Conservation (phyloP, 2,797 vertebrate genomes). For the Salmo trutta region DNA sequence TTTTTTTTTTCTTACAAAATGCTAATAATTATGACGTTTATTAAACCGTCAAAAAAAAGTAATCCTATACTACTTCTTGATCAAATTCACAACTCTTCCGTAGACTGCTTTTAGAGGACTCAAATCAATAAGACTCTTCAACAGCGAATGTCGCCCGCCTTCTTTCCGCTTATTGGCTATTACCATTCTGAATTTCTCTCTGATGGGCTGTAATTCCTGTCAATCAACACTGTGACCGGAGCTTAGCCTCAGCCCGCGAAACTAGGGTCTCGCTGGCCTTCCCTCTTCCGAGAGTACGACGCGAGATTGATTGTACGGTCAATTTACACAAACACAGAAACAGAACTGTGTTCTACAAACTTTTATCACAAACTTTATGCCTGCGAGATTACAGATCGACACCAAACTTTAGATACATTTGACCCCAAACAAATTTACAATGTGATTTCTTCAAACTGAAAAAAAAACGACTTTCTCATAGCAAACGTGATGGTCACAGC, state of each 20-base stretch:
- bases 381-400: not conserved
- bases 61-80: slow-evolving; percentile 52
- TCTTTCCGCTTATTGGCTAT: slow-evolving; percentile 54
- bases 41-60: slow-evolving; percentile 38
- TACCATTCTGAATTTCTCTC: fast-evolving
- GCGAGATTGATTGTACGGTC: slow-evolving; percentile 63
- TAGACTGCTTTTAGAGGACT: slow-evolving; percentile 43
- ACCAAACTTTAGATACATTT: not conserved
- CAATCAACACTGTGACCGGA: slow-evolving; percentile 63
- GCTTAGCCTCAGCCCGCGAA: slow-evolving; percentile 82
- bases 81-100: slow-evolving; percentile 51
- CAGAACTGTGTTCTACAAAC: not conserved
- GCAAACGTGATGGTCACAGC: not conserved
- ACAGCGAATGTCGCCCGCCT: slow-evolving; percentile 77
- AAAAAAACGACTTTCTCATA: not conserved
- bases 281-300: slow-evolving; percentile 53
- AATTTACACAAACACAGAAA: slow-evolving; percentile 16
- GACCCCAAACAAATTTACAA: not conserved
- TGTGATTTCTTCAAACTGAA: not conserved
- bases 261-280: slow-evolving; percentile 75
- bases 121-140: slow-evolving; percentile 82
- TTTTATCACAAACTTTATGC: not conserved
- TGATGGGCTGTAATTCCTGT: slow-evolving; percentile 57
- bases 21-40: slow-evolving; percentile 51
- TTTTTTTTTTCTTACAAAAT: slow-evolving; percentile 53